A percentile compares a stretch with the other conserved stretches of the same genome.
phyloP scores from a whole-genome alignment of 2,797 vertebrate species.

The Poecilia wingei region DNA sequence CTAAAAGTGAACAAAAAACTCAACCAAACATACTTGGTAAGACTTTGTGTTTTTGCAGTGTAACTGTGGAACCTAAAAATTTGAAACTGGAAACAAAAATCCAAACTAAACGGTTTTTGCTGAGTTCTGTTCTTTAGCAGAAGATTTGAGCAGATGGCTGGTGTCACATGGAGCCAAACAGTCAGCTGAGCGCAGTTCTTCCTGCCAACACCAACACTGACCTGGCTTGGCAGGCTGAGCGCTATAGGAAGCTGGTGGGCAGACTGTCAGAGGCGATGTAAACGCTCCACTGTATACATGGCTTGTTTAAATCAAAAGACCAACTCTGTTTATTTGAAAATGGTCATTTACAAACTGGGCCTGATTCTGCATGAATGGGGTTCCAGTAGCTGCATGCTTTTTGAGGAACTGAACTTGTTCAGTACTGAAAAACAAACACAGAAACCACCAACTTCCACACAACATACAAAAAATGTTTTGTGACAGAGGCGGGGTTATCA shows the following conservation, averaged over 20 bases:
- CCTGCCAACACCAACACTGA: constrained; percentile 18
- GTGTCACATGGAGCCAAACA: constrained; percentile 10
- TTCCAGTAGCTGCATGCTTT: constrained; percentile 8
- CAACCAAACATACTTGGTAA: no score
- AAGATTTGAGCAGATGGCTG: background rate
- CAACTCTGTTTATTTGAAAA: constrained; percentile 30
- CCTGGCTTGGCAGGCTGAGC: background rate
- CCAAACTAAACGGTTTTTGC: background rate
- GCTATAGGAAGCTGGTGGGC: constrained; percentile 38
- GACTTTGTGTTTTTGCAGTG: no score
- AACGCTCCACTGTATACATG: constrained; percentile 1
- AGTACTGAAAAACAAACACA: constrained; percentile 9
- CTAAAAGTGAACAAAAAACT: no score
- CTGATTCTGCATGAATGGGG: constrained; percentile 15
- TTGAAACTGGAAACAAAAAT: background rate
- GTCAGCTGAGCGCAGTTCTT: constrained; percentile 17
- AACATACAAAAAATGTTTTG: no score
- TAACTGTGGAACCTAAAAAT: background rate
- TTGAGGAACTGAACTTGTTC: background rate
- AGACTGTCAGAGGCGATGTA: constrained; percentile 10
- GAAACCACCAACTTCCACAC: no score
- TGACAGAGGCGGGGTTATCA: no score
- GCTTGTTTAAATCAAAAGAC: background rate
- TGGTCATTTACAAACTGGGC: constrained; percentile 18
- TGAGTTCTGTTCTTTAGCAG: background rate